phyloP scores from a whole-genome alignment of 2,797 vertebrate genomes.

The Spinus pinus region DNA sequence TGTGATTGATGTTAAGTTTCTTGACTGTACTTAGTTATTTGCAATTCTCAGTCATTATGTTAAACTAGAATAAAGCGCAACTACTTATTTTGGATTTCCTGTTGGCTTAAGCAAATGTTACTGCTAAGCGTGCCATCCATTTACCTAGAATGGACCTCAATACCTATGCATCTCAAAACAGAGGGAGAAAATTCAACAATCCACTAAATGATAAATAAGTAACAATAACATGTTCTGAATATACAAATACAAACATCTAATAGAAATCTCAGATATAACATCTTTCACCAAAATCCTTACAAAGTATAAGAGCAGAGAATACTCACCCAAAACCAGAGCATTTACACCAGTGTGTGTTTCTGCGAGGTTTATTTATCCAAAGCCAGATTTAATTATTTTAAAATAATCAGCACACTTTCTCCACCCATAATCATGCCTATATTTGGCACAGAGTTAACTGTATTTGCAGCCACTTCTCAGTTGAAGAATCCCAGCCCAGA shows the following conservation, averaged over 20 bases:
- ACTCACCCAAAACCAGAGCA: background rate
- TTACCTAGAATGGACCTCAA: background rate
- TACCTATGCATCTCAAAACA: background rate
- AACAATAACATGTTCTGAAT: background rate
- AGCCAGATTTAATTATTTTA: background rate
- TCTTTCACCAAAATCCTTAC: background rate
- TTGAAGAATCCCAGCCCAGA: background rate
- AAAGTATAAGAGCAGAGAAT: background rate
- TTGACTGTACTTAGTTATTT: background rate
- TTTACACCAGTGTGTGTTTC: background rate
- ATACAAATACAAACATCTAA: background rate
- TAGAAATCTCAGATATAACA: background rate
- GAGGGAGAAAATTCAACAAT: background rate
- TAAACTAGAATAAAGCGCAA: background rate
- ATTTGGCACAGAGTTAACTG: background rate
- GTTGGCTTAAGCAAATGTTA: background rate
- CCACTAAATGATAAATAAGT: background rate
- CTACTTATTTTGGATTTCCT: background rate
- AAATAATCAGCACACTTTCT: background rate
- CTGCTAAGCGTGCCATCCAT: background rate
- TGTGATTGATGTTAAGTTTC: background rate
- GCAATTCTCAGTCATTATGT: background rate
- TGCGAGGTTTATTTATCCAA: background rate
- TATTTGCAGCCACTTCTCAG: background rate
- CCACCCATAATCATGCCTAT: background rate